Base-by-base conservation (phyloP, 2,113 vertebrate genomes). In the Gasterosteus aculeatus region DNA sequence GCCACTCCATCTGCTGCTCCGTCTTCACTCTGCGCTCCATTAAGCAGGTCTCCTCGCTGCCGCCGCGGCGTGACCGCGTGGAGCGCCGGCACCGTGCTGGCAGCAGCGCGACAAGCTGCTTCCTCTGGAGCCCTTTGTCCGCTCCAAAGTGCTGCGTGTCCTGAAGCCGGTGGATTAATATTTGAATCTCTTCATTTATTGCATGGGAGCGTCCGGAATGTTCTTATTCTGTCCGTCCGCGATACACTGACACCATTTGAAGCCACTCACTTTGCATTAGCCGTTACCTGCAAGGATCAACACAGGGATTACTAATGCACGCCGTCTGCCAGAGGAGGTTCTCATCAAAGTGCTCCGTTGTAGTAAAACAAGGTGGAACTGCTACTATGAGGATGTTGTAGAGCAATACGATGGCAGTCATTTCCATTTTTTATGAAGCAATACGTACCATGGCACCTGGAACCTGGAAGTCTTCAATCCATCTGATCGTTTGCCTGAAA, bases 81-180 rank as follows among this genome's bases (percentile, higher is more conserved):
- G 44, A 69, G 39, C 22, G 70, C 74, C 41, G 38, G 26, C n/a
- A 5, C 53, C 56, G 35, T 57, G 69, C 31, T 0, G 19, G 57
- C 11, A 46, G 31, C 46, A 51, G 33, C 26, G 41, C 18, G 19
- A 77, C 8, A 4, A 39, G n/a, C 15, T 18, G 62, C 42, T 57
- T 51, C 46, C 49, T 8, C 57, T 66, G 10, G 41, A 4, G 18
- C 31, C 51, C 44, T 69, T 42, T 11, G 59, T 63, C n/a, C 47
- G 1, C 51, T 64, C 54, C 16, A 3, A 7, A 31, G 41, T 47
- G 26, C 38, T 39, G 33, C 0, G 7, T 56, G 53, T 33, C 14
- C 54, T 61, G 39, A 62, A 72, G 67, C 47, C 57, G 51, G 38
- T 64, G 31, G 49, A 78, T 83, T 68, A 18, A 81, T 75, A 72